A percentile compares a stretch with the other conserved stretches of the same genome.
phyloP scores from a whole-genome alignment of 2,113 vertebrate species.

The Limanda limanda region DNA sequence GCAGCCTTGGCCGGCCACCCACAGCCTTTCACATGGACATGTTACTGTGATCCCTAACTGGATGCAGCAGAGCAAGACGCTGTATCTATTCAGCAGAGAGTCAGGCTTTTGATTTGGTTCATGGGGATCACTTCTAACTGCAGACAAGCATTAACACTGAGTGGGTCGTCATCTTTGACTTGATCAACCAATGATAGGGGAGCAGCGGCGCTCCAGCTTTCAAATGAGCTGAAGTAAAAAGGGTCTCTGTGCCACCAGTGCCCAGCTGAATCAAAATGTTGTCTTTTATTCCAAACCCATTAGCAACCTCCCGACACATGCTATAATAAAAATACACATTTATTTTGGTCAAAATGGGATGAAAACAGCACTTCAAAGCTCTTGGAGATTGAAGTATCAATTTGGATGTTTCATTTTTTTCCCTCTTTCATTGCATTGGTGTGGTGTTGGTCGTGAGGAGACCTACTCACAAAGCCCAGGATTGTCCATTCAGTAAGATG shows the following conservation, averaged over 20 bases:
- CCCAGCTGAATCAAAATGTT: slow-evolving; percentile 76
- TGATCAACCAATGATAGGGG: slow-evolving; percentile 76
- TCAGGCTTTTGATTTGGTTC: slow-evolving; percentile 71
- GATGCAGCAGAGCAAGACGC: slow-evolving; percentile 50
- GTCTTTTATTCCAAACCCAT: slow-evolving; percentile 84
- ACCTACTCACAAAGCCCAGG: slow-evolving; percentile 65
- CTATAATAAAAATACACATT: slow-evolving; percentile 80
- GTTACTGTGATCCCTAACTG: slow-evolving; percentile 44
- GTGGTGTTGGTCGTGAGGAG: slow-evolving; percentile 63
- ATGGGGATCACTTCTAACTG: slow-evolving; percentile 71
- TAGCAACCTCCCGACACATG: slow-evolving; percentile 82
- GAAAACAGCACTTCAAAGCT: slow-evolving; percentile 83
- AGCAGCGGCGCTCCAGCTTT: slow-evolving; percentile 57
- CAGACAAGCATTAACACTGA: slow-evolving; percentile 74
- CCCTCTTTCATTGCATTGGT: slow-evolving; percentile 60
- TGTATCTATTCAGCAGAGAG: slow-evolving; percentile 59
- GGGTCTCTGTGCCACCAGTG: slow-evolving; percentile 70
- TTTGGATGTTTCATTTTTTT: slow-evolving; percentile 74
- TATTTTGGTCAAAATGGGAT: slow-evolving; percentile 82
- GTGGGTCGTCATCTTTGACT: slow-evolving; percentile 81
- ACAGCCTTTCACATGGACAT: slow-evolving; percentile 55
- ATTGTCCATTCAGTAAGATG: slow-evolving; percentile 72
- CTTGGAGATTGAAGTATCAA: slow-evolving; percentile 80
- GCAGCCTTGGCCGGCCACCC: slow-evolving; percentile 60
- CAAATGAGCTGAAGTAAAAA: slow-evolving; percentile 74